Base-by-base conservation (phyloP, 2,113 vertebrate genomes). In the Lutjanus erythropterus region DNA sequence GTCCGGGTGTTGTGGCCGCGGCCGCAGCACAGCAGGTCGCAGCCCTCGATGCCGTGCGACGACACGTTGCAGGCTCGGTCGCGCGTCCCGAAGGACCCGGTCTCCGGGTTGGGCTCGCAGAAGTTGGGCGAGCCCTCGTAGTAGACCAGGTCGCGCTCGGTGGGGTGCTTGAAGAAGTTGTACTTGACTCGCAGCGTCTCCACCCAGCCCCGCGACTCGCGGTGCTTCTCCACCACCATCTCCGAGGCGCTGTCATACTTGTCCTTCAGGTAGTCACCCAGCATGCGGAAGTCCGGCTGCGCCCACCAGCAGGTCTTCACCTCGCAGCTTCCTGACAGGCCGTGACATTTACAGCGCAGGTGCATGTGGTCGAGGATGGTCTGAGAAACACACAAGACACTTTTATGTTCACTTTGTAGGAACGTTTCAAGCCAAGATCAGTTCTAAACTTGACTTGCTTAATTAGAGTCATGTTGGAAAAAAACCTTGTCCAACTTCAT, bases 221-320 rank as follows among this genome's bases (percentile, higher is more conserved):
- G 95, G 89, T 99, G 98, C 93, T 98, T 99, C 85, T 99, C 98
- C 83, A 99, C 98, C 91, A 98, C 96, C 98, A 99, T 99, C 95
- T 99, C 98, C 0, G 97, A 99, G 70, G 98, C 98, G 19, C 98
- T 99, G 97, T 99, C 98, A 0, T 99, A 99, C 83, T 99, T 99
- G 85, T 99, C 98, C 89, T 99, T 99, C 90, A 99, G 95, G 94
- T 97, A 98, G 92, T 99, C 97, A 0, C 98, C 98, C 6, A 99
- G 96, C 44, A 96, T 96, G 1, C 98, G 96, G 93, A 99, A 99
- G 81, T 98, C 98, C 0, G 97, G 97, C 94, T 99, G 98, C 0
- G 98, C 97, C 98, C 98, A 99, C 98, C 98, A 99, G 86, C 98
- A 99, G 0, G 98, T 99, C 96, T 99, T 99, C 49, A 99, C 98